Evolutionary conservation across 2,888 invertebrate genomes (phyloP).

Genomic region (Cotesia congregata): DNA sequence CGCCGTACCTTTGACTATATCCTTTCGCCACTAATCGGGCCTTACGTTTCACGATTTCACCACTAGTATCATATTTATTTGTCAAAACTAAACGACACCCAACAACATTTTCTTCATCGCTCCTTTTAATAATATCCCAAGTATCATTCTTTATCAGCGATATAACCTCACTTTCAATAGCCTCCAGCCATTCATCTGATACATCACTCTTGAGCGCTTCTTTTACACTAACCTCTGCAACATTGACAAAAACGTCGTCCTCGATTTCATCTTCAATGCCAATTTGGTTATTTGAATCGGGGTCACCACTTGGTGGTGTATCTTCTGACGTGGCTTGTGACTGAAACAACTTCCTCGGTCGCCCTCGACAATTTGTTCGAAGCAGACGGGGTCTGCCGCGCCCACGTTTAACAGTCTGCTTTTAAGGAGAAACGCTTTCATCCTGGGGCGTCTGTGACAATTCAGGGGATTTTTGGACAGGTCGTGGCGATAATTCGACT

Average conservation of each 20-base stretch:
- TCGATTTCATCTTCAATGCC: neutral
- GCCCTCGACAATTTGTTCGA: slow-evolving; percentile 5
- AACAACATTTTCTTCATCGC: slow-evolving; percentile 8
- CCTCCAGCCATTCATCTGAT: slow-evolving; percentile 36
- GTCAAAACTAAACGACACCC: slow-evolving; percentile 34
- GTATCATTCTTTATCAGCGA: slow-evolving; percentile 33
- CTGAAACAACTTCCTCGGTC: slow-evolving; percentile 1
- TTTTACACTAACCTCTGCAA: slow-evolving; percentile 30
- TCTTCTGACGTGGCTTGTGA: neutral
- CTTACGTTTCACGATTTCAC: slow-evolving; percentile 25
- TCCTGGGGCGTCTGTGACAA: neutral
- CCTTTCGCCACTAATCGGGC: slow-evolving; percentile 32
- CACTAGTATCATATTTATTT: slow-evolving; percentile 31
- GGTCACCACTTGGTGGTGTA: neutral
- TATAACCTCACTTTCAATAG: slow-evolving; percentile 29
- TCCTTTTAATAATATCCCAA: slow-evolving; percentile 28
- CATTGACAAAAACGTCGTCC: slow-evolving; percentile 20
- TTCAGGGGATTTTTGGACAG: neutral
- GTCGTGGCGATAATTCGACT: neutral
- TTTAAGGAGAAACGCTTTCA: neutral
- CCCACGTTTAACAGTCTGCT: neutral
- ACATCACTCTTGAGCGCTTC: slow-evolving; percentile 33
- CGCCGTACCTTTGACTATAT: slow-evolving; percentile 32
- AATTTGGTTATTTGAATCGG: neutral
- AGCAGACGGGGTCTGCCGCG: slow-evolving; percentile 4